Evolutionary conservation across 2,888 invertebrate species (phyloP).

Genomic region (Tiphia femorata): DNA sequence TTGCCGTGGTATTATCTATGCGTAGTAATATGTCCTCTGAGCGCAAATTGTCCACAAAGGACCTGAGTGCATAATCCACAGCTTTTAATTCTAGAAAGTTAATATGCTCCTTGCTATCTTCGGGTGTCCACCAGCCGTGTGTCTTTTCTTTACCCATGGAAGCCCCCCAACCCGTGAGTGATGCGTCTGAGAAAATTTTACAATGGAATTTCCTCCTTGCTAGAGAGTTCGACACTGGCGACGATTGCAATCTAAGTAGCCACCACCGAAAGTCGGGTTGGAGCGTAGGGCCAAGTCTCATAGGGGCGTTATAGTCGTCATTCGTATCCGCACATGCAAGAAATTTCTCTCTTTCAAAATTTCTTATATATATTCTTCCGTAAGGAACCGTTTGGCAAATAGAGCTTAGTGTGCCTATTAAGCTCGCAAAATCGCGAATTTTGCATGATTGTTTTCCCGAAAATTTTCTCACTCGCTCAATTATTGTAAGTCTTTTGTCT

Average conservation of each 20-base stretch:
- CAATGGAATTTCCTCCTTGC: too few relatives aligned
- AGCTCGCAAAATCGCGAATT: not conserved
- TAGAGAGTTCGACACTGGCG: too few relatives aligned
- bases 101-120: too few relatives aligned
- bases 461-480: not conserved
- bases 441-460: not conserved
- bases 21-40: too few relatives aligned
- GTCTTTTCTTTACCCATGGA: not conserved
- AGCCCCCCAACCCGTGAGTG: too few relatives aligned
- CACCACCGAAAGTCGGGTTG: not conserved
- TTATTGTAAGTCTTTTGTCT: not conserved
- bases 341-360: not conserved
- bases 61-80: too few relatives aligned
- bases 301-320: not conserved
- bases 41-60: too few relatives aligned
- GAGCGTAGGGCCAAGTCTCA: not conserved
- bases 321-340: not conserved
- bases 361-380: not conserved
- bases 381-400: not conserved
- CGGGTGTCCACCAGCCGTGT: not conserved
- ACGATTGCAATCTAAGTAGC: not conserved
- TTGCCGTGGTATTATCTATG: not conserved
- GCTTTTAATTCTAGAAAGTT: too few relatives aligned
- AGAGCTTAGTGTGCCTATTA: not conserved
- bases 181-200: too few relatives aligned